Percentiles rank a stretch among this genome's conserved stretches.
phyloP scores from a whole-genome alignment of 2,113 vertebrate species.

The Struthidea cinerea region DNA sequence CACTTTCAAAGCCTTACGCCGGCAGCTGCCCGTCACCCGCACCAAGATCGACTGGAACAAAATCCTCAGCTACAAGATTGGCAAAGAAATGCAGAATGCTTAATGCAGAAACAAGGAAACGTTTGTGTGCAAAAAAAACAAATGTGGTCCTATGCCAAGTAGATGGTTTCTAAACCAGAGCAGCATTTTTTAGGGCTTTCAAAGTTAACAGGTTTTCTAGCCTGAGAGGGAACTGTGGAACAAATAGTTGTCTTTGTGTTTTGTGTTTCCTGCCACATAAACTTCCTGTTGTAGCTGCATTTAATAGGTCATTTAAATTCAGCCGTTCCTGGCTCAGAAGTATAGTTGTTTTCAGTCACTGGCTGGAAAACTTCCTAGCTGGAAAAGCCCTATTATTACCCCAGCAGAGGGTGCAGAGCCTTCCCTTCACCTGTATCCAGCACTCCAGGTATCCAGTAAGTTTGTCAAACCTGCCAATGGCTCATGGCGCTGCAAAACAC shows the following conservation, averaged over 20 bases:
- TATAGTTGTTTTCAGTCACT: constrained; percentile 14
- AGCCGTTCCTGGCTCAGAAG: constrained; percentile 22
- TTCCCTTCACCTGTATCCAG: neutral
- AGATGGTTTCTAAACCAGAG: constrained; percentile 72
- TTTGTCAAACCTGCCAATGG: constrained; percentile 36
- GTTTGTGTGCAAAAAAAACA: constrained; percentile 42
- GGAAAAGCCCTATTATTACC: constrained; percentile 31
- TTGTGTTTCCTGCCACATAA: constrained; percentile 64
- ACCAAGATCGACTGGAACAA: constrained; percentile 99
- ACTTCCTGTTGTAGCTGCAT: constrained; percentile 59
- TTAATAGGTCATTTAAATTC: constrained; percentile 51
- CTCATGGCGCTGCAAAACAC: neutral
- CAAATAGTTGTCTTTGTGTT: constrained; percentile 67
- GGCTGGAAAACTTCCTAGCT: constrained; percentile 71
- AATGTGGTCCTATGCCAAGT: constrained; percentile 70
- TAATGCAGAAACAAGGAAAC: constrained; percentile 60
- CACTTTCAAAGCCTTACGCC: constrained; percentile 94
- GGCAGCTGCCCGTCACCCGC: constrained; percentile 93
- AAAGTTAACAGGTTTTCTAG: constrained; percentile 75
- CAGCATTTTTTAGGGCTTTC: constrained; percentile 77
- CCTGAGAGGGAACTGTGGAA: constrained; percentile 65
- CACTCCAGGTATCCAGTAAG: constrained; percentile 49
- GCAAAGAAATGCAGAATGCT: constrained; percentile 94
- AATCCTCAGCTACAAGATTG: constrained; percentile 98
- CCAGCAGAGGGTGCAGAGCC: constrained; percentile 7